Evolutionary conservation across 2,113 vertebrate species (phyloP).

Genomic region (Phylloscopus trochilus): DNA sequence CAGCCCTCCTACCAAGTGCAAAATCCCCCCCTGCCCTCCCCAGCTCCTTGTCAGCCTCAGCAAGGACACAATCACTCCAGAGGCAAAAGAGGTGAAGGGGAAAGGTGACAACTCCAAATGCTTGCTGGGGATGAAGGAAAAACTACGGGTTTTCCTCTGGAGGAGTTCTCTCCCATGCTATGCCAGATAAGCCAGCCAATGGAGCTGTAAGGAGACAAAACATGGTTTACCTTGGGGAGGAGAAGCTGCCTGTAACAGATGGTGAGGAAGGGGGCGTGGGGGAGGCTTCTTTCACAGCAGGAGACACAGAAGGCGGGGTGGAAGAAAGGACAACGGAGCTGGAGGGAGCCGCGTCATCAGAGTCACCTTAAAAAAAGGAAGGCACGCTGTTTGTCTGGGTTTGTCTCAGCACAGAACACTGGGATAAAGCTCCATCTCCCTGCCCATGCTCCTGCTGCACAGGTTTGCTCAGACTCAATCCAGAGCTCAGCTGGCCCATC

Average conservation of each 20-base stretch:
- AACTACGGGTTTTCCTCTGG: not conserved
- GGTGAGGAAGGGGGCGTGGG: constrained; percentile 96
- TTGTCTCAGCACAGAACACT: not conserved
- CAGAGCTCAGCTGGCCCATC: not conserved
- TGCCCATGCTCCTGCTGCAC: not conserved
- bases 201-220: not conserved
- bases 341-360: constrained; percentile 90
- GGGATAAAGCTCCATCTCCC: not conserved
- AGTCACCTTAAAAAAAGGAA: constrained; percentile 83
- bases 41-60: not conserved
- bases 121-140: not conserved
- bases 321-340: constrained; percentile 84
- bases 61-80: not conserved
- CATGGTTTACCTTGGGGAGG: constrained; percentile 79
- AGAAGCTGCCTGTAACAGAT: constrained; percentile 85
- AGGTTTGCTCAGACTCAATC: not conserved
- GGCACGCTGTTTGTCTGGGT: not conserved
- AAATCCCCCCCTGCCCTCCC: not conserved
- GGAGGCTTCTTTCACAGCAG: constrained; percentile 89
- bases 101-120: not conserved
- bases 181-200: not conserved
- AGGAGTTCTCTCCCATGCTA: not conserved
- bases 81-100: not conserved
- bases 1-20: not conserved
- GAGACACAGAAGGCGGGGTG: constrained; percentile 88